phyloP scores from a whole-genome alignment of 1,140 invertebrate species.

The Drosophila ironensis region DNA sequence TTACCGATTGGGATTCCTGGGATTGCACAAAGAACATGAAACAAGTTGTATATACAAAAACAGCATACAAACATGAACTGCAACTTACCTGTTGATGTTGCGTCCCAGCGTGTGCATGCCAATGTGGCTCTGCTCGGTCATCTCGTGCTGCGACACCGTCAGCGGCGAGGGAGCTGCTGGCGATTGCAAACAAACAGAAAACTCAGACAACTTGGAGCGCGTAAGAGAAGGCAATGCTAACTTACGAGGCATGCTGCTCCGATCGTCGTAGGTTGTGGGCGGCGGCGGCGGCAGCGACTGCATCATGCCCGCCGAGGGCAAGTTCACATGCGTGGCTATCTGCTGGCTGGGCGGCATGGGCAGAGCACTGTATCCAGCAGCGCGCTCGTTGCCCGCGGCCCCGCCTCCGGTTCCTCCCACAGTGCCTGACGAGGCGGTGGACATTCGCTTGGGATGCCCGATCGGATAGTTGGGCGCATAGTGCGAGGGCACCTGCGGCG shows the following conservation, averaged over 20 bases:
- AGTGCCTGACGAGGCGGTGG: constrained; percentile 64
- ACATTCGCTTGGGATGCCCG: constrained; percentile 87
- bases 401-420: constrained; percentile 60
- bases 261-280: constrained; percentile 85
- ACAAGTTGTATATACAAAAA: constrained; percentile 33
- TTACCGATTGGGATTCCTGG: constrained; percentile 75
- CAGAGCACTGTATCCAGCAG: constrained; percentile 92
- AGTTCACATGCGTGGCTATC: constrained; percentile 83
- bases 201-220: too few species aligned
- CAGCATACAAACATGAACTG: background rate
- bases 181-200: background rate
- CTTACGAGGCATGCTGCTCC: constrained; percentile 91
- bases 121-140: constrained; percentile 83
- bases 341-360: constrained; percentile 86
- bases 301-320: constrained; percentile 86
- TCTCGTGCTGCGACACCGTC: constrained; percentile 83
- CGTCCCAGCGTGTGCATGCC: constrained; percentile 84
- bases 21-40: constrained; percentile 40
- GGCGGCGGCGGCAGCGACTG: constrained; percentile 88
- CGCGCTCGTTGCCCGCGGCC: constrained; percentile 83
- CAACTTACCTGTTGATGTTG: constrained; percentile 81
- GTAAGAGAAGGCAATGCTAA: too few species aligned
- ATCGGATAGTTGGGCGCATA: constrained; percentile 97
- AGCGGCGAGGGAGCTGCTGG: constrained; percentile 89
- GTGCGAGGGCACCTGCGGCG: constrained; percentile 96